Evolutionary conservation across 2,113 vertebrate genomes (phyloP), one percentile per base, ranked within the genome.

Genomic region (Boulengeromyrus knoepffleri): DNA sequence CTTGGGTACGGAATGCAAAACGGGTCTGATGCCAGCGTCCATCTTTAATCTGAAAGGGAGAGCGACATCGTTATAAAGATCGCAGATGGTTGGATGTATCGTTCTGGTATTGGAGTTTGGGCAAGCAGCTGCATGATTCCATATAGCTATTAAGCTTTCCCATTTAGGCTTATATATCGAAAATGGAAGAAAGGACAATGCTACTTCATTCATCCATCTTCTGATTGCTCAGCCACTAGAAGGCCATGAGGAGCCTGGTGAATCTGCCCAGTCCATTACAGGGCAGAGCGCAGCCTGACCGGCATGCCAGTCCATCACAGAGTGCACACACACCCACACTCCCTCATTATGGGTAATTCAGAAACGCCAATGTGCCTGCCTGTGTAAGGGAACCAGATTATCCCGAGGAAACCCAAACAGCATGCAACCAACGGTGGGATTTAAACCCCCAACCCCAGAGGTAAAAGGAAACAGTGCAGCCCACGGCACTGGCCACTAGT

Each of bases 11-110:
- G 93, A 99, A 99, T 0, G 96, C 96, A 90, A 99, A 99, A 93
- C 97, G 96, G 0, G 98, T 97, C 92, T 95, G 97, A 87, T 97
- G 98, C 99, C 99, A 99, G 90, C 91, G 97, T 10, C 98, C 98
- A 3, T 99, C 98, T 89, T 97, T 97, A 89, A 98, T 94, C 99
- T 99, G 93, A 0, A 93, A 93, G 92, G 31, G 88, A 45, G 53
- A 13, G 89, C 15, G 17, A 90, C 24, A 62, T 19, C 24, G 84
- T 85, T 47, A 62, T n/a, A 47, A 52, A 66, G 49, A 52, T 36
- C 2, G 3, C 17, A 4, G 24, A 27, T 66, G 27, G 27, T 12
- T 70, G 10, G 8, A 66, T 27, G 58, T 9, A 66, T 27, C 24
- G 58, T 66, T 66, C 58, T 27, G 9, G 2, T 66, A n/a, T 27